These are phyloP conservation scores for Podabrus alpinus DNA, from an alignment of 2,888 invertebrate genomes.

Conservation along the genomic window DNA sequence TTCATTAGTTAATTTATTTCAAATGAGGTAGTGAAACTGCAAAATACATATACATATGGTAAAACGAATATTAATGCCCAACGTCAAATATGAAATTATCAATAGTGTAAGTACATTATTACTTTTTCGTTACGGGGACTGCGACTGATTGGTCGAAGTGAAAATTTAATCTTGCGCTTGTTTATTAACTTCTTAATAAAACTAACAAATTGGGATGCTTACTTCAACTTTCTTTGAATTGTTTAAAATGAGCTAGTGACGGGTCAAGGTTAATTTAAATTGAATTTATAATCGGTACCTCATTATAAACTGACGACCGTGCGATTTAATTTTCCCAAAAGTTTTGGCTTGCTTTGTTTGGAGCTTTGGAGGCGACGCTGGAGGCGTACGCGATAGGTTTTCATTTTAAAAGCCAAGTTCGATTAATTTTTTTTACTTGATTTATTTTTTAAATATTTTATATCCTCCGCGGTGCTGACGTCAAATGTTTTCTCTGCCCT, in stretches of 20 bases:
- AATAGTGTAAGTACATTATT: slow-evolving; percentile 2
- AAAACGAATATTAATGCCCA: background rate
- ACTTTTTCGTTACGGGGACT: background rate
- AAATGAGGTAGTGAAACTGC: background rate
- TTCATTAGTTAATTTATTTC: background rate
- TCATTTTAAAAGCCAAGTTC: background rate
- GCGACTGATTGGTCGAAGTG: background rate
- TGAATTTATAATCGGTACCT: background rate
- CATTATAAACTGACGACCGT: background rate
- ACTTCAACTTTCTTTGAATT: background rate
- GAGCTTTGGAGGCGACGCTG: background rate
- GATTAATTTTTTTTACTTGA: background rate
- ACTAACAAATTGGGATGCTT: background rate
- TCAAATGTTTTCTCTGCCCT: background rate
- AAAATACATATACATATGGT: background rate
- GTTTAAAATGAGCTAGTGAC: background rate
- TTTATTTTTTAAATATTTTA: too few species aligned
- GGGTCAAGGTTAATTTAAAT: background rate
- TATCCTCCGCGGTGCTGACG: background rate
- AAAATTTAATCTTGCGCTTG: background rate
- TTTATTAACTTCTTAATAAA: background rate
- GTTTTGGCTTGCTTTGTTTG: background rate
- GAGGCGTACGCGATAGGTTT: background rate
- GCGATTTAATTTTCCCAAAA: background rate
- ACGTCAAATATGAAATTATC: slow-evolving; percentile 2